Evolutionary conservation across 2,113 vertebrate genomes (phyloP), one percentile per base, ranked within the genome.

Genomic region (Myrmecophaga tridactyla): DNA sequence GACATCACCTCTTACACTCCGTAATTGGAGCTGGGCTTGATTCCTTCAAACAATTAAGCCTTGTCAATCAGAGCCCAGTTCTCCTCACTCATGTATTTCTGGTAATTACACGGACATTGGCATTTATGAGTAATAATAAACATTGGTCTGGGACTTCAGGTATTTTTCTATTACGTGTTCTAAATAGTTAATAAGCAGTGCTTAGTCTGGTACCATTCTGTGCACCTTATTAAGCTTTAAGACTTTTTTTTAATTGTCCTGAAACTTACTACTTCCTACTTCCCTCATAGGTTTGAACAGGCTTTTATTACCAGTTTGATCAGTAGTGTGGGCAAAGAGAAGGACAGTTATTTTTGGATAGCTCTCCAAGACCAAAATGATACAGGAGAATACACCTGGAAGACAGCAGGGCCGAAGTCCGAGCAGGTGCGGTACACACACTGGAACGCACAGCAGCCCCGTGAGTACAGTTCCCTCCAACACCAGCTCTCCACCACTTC

Each of bases 221-320:
- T 34, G 17, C 36, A 18, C 77, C 85, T 96, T 88, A 63, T 92
- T 96, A 92, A 69, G 75, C 80, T 96, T 97, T 97, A 96, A 97
- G 84, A 86, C 20, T 43, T 51, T 92, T 97, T 97, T 89, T 21
- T 56, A 89, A 95, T 96, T 91, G 23, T 72, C 65, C 43, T n/a
- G 73, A 96, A 93, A 87, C 12, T 58, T 90, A 25, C 90, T 85
- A n/a, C 96, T 97, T 97, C 36, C 27, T 92, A 92, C 96, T 86
- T 58, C 48, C 29, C 25, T 63, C 89, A 39, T 96, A 88, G 99
- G 98, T 99, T 99, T 98, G 99, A 99, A 97, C 99, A 99, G 98
- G 99, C 98, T 48, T 99, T 99, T 96, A 96, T 99, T 91, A 99
- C 98, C 98, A 99, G 98, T 97, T 98, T 99, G 97, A 98, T 99